phyloP scores from a whole-genome alignment of 2,888 invertebrate genomes.

The Clitarchus hookeri region DNA sequence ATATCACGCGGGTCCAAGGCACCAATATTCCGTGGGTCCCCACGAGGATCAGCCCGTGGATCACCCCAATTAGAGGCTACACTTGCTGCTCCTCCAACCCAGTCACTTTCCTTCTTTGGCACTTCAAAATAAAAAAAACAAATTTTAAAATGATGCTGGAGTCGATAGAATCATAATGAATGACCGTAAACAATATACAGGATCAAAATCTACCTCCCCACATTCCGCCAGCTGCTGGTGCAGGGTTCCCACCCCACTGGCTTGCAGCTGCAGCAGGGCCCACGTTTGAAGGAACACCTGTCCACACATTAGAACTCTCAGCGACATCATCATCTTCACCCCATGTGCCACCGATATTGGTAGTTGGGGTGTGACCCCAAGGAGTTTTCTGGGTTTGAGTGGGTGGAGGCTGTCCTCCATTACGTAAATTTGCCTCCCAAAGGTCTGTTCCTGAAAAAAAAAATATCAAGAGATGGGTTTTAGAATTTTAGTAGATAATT shows the following conservation, averaged over 20 bases:
- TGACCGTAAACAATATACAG: neutral
- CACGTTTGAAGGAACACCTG: constrained; percentile 68
- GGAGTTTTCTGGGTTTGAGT: constrained; percentile 85
- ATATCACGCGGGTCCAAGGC: constrained; percentile 63
- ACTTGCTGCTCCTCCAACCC: constrained; percentile 65
- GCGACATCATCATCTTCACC: constrained; percentile 88
- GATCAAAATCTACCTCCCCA: constrained; percentile 51
- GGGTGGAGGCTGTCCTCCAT: constrained; percentile 83
- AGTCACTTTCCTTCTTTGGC: constrained; percentile 61
- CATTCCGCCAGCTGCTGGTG: constrained; percentile 49
- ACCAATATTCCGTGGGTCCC: constrained; percentile 46
- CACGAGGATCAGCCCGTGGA: constrained; percentile 58
- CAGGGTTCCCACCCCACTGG: constrained; percentile 48
- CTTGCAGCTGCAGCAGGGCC: constrained; percentile 50
- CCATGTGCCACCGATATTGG: constrained; percentile 93
- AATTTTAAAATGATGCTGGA: neutral
- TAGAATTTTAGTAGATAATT: too few relatives aligned
- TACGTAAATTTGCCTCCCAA: constrained; percentile 90
- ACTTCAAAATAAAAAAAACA: constrained; percentile 44
- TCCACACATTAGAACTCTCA: constrained; percentile 87
- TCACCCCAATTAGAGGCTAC: constrained; percentile 55
- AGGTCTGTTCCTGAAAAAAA: constrained; percentile 70
- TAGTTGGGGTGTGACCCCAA: constrained; percentile 91
- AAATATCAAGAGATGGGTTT: too few relatives aligned
- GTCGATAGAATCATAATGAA: neutral